Evolutionary conservation across 23 tunicate genomes (phyloP), one percentile per base, ranked within the genome.

Genomic region (Styela clava): DNA sequence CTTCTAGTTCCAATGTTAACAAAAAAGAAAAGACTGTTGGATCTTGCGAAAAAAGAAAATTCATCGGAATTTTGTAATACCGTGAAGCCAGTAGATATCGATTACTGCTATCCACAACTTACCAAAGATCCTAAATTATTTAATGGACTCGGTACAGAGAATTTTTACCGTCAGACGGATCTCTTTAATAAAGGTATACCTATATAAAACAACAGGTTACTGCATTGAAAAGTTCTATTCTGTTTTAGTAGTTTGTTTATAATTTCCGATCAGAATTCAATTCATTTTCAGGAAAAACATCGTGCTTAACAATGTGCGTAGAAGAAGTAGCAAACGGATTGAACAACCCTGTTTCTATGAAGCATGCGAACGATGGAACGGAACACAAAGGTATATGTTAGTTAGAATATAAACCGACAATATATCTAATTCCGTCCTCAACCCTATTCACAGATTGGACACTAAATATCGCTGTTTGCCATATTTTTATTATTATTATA

Each of bases 301-400:
- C 37, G 35, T 90, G 96, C 69, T 5, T 52, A 27, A 79, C 79
- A 62, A 56, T 90, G 52, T 90, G 96, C 82, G 96, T 90, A 61
- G 74, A 82, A 78, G 87, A 90, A 82, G 96, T 90, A 69, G 68
- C 56, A 24, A 82, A 78, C 44, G 51, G 86, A 31, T 56, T 90
- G 19, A 77, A 56, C 31, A 85, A 81, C 21, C 82, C 96, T 7
- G 78, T 88, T 0, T 82, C 96, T 2, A 85, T 82, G 31, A 86
- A 81, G 29, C 87, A 63, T 34, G 86, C 90, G 20, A 71, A 78
- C 33, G 96, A 90, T 78, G 96, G 96, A 1, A 90, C 96, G n/a
- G n/a, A n/a, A n/a, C n/a, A n/a, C 77, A 82, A 64, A 90, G 96
- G 96, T 90, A 2, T 18, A 25, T 69, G 20, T 63, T 65, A 44